Evolutionary conservation across 2,113 vertebrate genomes (phyloP).

Genomic region (Lonchura striata): DNA sequence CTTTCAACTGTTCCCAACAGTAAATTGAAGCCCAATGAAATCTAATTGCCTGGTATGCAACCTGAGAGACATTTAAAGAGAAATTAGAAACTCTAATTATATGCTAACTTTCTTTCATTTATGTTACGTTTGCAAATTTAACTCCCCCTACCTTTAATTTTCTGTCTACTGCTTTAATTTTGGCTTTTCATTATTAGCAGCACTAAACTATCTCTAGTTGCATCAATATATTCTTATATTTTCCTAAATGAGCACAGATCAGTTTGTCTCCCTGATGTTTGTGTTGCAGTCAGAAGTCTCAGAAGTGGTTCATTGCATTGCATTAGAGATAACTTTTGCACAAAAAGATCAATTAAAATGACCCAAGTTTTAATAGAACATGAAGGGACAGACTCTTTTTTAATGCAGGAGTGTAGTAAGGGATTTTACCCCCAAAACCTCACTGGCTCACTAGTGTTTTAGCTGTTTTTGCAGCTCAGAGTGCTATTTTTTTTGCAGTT

Average conservation of each 20-base stretch:
- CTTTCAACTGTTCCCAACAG: conserved; percentile 48
- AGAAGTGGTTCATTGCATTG: not conserved
- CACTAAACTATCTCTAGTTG: conserved; percentile 30
- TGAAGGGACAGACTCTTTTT: not conserved
- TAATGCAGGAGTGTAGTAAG: not conserved
- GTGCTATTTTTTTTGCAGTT: not conserved
- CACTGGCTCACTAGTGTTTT: not conserved
- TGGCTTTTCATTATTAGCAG: conserved; percentile 47
- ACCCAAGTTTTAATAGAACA: not conserved
- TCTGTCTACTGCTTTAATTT: conserved; percentile 46
- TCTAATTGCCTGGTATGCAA: conserved; percentile 39
- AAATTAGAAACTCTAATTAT: conserved; percentile 69
- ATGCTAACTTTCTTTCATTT: conserved; percentile 58
- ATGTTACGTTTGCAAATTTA: conserved; percentile 54
- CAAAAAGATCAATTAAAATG: conserved; percentile 3
- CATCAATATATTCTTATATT: conserved; percentile 20
- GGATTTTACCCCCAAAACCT: not conserved
- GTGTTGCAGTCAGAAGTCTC: not conserved
- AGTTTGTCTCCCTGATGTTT: conserved; percentile 30
- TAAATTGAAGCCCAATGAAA: conserved; percentile 60
- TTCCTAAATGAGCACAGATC: conserved; percentile 39
- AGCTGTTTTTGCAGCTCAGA: not conserved
- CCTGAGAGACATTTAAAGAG: conserved; percentile 54
- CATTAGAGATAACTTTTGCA: not conserved
- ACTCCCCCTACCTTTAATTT: conserved; percentile 51